Base-by-base conservation (phyloP, 2,888 invertebrate species). In the Acronicta aceris region DNA sequence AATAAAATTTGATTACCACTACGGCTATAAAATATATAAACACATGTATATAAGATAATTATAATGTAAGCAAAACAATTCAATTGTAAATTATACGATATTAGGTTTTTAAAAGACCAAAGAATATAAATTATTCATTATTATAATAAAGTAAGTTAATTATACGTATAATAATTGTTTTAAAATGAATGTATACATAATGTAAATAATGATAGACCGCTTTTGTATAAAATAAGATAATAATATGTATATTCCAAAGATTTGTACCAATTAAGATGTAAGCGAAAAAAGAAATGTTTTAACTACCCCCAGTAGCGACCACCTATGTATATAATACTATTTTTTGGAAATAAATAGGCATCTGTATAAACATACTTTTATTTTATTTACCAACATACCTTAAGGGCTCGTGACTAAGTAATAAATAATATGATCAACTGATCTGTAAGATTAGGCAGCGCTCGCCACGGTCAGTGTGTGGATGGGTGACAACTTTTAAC, bases 171-270 rank as follows among this genome's bases (percentile, higher is more conserved):
- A 50, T 21, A 21, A 3, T 41, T 21, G 36, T 27, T 59, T 59
- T 51, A 62, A 58, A 63, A 46, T 60, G 43, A 49, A 52, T 71
- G 59, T 72, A 10, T n/a, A n/a, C n/a, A n/a, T 65, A 65, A 60
- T 71, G 62, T 57, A 43, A 55, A 58, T 58, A 52, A 38, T 41
- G 36, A 40, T 58, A 59, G 47, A 36, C 42, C 9, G 45, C 60
- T 71, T 74, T 58, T 67, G 33, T 71, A 71, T 55, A 50, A 54
- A 21, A 9, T 64, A 65, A 59, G 46, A 33, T 38, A 38, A 38
- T 12, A n/a, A n/a, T n/a, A 33, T 5, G 38, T 65, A 77, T 72
- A 78, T 76, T 78, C 76, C 76, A 76, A 74, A 74, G 55, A 74
- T 74, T 65, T 74, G 74, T 76, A 76, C 76, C 74, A 72, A 71